These are phyloP conservation scores for Tenrec ecaudatus DNA, from an alignment of 2,113 vertebrate species.

Conservation along the genomic window DNA sequence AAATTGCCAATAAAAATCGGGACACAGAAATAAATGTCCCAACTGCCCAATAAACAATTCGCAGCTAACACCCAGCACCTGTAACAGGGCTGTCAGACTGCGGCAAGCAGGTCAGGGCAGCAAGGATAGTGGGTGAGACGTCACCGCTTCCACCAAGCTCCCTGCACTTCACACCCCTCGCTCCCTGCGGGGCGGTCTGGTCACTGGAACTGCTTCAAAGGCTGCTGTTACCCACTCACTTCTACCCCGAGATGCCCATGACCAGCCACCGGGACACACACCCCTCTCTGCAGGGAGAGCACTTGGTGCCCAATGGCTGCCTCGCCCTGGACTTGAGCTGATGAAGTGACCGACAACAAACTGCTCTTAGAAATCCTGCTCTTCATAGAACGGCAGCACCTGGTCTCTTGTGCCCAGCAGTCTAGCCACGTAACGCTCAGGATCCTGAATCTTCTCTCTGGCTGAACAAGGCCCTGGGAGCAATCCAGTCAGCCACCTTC, in stretches of 20 bases:
- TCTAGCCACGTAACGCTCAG: background rate
- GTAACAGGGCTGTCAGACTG: no score
- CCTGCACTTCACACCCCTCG: background rate
- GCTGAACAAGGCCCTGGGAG: background rate
- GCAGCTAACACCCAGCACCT: background rate
- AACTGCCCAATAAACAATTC: background rate
- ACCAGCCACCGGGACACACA: fast-evolving
- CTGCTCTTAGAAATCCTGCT: background rate
- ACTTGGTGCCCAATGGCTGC: background rate
- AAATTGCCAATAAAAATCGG: background rate
- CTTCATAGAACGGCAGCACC: background rate
- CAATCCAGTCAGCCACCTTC: background rate
- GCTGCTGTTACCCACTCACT: background rate
- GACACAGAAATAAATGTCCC: background rate
- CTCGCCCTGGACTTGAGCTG: background rate
- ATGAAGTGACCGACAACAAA: background rate
- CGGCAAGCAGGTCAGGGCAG: fast-evolving
- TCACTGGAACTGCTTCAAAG: fast-evolving
- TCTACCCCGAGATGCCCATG: fast-evolving
- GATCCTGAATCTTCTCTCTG: background rate
- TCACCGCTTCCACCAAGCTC: background rate
- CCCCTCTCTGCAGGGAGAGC: background rate
- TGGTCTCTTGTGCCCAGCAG: background rate
- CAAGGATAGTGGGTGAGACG: background rate
- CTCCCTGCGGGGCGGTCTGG: background rate